Conservation (phyloP, 1,140 invertebrate genomes). For the Drosophila subobscura region DNA sequence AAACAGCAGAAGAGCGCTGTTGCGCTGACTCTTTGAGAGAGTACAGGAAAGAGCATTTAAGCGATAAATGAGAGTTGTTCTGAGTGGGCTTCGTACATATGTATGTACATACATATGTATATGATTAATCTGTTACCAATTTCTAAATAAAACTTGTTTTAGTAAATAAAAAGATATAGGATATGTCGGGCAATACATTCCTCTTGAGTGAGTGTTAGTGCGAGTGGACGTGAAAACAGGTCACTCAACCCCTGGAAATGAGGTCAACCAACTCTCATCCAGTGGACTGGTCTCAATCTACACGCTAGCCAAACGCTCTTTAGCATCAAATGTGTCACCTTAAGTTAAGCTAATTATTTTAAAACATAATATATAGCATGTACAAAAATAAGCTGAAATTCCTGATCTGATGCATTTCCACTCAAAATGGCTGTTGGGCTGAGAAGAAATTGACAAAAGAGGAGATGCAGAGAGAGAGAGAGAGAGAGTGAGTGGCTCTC, state of each 20-base stretch:
- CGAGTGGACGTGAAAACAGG: constrained; percentile 45
- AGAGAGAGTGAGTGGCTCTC: constrained; percentile 8
- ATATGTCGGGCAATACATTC: too few relatives aligned
- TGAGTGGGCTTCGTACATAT: too few relatives aligned
- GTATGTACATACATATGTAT: too few relatives aligned
- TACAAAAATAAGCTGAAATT: constrained; percentile 31
- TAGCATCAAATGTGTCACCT: constrained; percentile 2
- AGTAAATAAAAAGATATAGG: too few relatives aligned
- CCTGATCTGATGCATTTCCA: constrained; percentile 28
- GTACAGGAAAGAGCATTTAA: not conserved
- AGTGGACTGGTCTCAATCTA: not conserved
- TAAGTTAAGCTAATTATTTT: constrained; percentile 27
- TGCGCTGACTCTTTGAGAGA: too few relatives aligned
- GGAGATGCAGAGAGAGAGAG: not conserved
- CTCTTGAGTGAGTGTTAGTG: not conserved
- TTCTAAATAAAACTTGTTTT: not conserved
- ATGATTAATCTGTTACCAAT: not conserved
- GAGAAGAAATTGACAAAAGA: not conserved
- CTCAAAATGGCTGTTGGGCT: constrained; percentile 60
- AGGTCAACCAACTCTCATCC: constrained; percentile 70
- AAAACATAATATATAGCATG: constrained; percentile 20
- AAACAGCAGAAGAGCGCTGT: too few relatives aligned
- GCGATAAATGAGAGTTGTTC: constrained; percentile 15
- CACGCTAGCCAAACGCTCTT: not conserved
- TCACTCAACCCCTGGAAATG: constrained; percentile 75